A percentile compares a stretch with the other conserved stretches of the same genome.
These are phyloP conservation scores for Egretta garzetta DNA, from an alignment of 2,113 vertebrate species.

Conservation along the genomic window DNA sequence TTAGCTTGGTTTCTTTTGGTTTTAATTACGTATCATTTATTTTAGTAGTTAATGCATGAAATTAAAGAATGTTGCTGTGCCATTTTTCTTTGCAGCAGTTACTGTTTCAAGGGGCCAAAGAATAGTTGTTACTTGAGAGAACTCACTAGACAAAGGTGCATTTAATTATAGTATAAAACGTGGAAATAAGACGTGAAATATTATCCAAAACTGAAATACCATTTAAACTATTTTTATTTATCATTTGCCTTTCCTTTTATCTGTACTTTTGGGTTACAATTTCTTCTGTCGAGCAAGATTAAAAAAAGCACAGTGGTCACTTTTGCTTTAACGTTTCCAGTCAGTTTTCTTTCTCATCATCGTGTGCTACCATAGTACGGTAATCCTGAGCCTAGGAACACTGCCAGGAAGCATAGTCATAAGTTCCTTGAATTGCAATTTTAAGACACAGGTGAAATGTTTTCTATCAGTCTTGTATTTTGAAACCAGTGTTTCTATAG, in stretches of 20 bases:
- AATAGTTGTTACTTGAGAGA: not conserved
- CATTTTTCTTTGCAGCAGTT: not conserved
- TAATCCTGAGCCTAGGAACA: not conserved
- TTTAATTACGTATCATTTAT: not conserved
- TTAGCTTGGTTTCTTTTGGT: not conserved
- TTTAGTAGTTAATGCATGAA: not conserved
- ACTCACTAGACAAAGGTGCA: not conserved
- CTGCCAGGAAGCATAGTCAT: not conserved
- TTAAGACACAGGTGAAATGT: not conserved
- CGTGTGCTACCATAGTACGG: fast-evolving
- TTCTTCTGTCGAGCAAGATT: not conserved
- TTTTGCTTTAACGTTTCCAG: not conserved
- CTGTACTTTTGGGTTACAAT: not conserved
- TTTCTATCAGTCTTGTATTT: not conserved
- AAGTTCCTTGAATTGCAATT: not conserved
- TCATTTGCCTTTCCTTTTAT: not conserved
- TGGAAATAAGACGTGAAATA: not conserved
- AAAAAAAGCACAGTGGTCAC: not conserved
- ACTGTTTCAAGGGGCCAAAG: not conserved
- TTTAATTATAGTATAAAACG: not conserved
- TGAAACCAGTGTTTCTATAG: not conserved
- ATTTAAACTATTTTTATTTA: not conserved
- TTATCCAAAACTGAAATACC: not conserved
- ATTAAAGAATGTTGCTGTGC: not conserved
- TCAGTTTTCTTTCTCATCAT: not conserved